A percentile compares a stretch with the other conserved stretches of the same genome.
These are phyloP conservation scores for Andrena chrysosceles DNA, from an alignment of 2,888 invertebrate species.

Conservation along the genomic window DNA sequence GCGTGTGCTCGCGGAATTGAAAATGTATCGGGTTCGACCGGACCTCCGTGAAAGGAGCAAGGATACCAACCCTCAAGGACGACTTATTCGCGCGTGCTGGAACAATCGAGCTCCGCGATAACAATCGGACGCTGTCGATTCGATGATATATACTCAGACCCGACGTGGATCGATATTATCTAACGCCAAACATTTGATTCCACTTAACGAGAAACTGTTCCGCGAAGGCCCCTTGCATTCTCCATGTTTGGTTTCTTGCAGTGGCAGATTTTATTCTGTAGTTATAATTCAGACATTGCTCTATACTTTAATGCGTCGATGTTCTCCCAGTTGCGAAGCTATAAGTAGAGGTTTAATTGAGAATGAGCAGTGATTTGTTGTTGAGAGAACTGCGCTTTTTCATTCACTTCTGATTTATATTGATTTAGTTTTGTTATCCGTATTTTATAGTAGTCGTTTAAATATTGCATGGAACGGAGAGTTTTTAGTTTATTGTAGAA, in stretches of 20 bases:
- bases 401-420: neutral
- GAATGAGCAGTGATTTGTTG: neutral
- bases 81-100: conserved; percentile 25
- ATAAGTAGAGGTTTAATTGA: neutral
- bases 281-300: neutral
- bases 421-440: too few relatives aligned
- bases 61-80: conserved; percentile 65
- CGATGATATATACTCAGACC: conserved; percentile 21
- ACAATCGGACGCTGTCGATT: conserved; percentile 33
- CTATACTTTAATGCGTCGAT: neutral
- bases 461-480: too few relatives aligned
- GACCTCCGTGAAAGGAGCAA: conserved; percentile 66
- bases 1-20: conserved; percentile 47
- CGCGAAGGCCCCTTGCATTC: neutral
- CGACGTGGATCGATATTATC: conserved; percentile 5
- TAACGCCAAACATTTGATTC: conserved; percentile 3
- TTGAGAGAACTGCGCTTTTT: neutral
- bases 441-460: too few relatives aligned
- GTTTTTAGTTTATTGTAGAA: neutral
- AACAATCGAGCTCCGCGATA: conserved; percentile 24
- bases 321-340: neutral
- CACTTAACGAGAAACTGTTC: neutral
- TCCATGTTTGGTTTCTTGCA: neutral
- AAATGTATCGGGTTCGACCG: conserved; percentile 53
- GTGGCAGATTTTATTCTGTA: neutral